Base-by-base conservation (phyloP, 2,888 invertebrate genomes). In the Apamea sordens region DNA sequence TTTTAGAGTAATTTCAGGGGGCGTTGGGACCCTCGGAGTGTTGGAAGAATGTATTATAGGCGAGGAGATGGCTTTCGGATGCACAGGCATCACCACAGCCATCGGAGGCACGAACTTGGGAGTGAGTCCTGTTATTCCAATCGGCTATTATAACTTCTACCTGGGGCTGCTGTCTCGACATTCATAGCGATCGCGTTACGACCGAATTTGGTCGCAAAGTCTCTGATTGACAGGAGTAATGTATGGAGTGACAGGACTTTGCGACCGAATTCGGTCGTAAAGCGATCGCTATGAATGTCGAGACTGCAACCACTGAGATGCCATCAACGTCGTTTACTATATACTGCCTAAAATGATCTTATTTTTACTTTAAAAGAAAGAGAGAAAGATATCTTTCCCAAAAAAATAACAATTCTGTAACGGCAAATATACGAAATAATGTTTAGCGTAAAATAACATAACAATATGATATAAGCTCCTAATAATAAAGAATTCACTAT, bases 61-160 rank as follows among this genome's bases (percentile, higher is more conserved):
- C 53, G 98, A 98, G 93, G 98, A 98, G 91, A 91, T 98, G 32
- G 97, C 97, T 21, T 98, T 98, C 93, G 98, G 98, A 10, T 98
- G 98, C 92, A 97, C 98, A 73, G 98, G 98, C 84, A 97, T 98
- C 69, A 95, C 97, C 89, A 98, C 98, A n/a, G 98, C 98, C 41
- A 93, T 98, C 68, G 98, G 98, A 94, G 97, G 97, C 73, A 98
- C 98, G 88, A 97, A 97, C 77, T 96, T 98, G 80, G 98, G 97
- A 89, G 95, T 95, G 93, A 95, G 95, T 95, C 83, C 36, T n/a
- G n/a, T 18, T 36, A 68, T 59, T 73, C 63, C 24, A 67, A 44
- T 53, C 59, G 32, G 72, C 50, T 63, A n/a, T 47, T 13, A 65
- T 76, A 67, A 78, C 69, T 67, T 53, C 61, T 73, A 72, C 24